phyloP scores from a whole-genome alignment of 35 echinoderm and acorn worm species.

The Amphiura filiformis region DNA sequence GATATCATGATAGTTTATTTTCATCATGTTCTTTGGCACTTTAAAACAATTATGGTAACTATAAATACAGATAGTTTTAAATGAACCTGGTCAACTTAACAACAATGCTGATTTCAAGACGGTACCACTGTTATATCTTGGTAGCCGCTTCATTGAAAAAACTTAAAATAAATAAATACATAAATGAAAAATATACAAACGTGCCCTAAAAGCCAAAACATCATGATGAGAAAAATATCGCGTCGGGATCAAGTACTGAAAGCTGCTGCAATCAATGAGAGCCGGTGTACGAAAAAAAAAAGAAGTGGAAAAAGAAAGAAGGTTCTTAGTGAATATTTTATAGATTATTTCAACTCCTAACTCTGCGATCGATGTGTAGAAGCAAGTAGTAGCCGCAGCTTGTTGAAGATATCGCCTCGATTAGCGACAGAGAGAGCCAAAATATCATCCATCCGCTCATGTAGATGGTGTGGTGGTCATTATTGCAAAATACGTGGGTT shows the following conservation, averaged over 20 bases:
- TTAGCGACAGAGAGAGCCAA: conserved; percentile 7
- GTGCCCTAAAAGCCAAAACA: not conserved
- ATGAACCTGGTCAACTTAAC: too few species aligned
- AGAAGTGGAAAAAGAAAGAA: not conserved
- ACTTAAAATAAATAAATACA: too few species aligned
- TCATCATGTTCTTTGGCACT: too few species aligned
- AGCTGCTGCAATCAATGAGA: not conserved
- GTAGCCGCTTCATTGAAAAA: too few species aligned
- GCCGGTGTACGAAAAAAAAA: not conserved
- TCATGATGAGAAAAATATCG: not conserved
- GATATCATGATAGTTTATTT: too few species aligned
- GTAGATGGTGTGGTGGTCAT: not conserved
- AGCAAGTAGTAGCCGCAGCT: not conserved
- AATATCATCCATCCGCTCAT: not conserved
- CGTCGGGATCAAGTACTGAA: not conserved
- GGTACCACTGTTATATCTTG: too few species aligned
- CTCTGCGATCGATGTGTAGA: not conserved
- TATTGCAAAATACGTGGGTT: not conserved
- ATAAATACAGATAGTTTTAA: too few species aligned
- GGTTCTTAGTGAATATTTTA: not conserved
- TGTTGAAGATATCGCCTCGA: not conserved
- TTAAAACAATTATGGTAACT: too few species aligned
- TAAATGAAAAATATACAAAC: too few species aligned
- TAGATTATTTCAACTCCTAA: conserved; percentile 1
- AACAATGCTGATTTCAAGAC: too few species aligned